These are phyloP conservation scores for Toxonevra muliebris DNA, from an alignment of 2,888 invertebrate species.

Conservation along the genomic window DNA sequence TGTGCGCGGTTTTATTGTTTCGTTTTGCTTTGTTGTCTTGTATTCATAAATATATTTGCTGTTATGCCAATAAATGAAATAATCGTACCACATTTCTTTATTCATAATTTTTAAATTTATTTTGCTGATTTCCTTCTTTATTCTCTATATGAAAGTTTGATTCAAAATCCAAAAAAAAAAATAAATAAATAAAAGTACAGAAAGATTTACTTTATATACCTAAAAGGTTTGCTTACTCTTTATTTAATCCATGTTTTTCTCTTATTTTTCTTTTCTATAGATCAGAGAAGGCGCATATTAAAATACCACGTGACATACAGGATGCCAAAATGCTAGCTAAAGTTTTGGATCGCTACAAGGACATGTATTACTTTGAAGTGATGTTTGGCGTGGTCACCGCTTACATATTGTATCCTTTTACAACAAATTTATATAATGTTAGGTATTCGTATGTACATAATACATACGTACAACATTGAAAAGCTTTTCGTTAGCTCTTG, in stretches of 20 bases:
- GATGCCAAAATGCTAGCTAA: constrained; percentile 94
- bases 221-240: no score
- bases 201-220: constrained; percentile 18
- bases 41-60: no score
- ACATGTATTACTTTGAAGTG: constrained; percentile 91
- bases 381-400: constrained; percentile 87
- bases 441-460: no score
- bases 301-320: constrained; percentile 91
- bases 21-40: no score
- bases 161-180: no score
- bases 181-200: no score
- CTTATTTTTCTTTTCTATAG: constrained; percentile 65
- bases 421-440: constrained; percentile 13
- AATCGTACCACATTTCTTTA: no score
- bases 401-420: constrained; percentile 98
- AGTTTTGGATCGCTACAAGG: constrained; percentile 91
- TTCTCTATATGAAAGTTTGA: no score
- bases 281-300: constrained; percentile 84
- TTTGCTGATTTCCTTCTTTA: no score
- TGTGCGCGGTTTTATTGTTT: no score
- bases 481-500: constrained; percentile 3
- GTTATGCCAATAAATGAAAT: no score
- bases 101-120: no score
- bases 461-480: not conserved
- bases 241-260: constrained; percentile 22